Evolutionary conservation across 1,140 invertebrate genomes (phyloP), one percentile per base, ranked within the genome.

Genomic region (Myzus persicae): DNA sequence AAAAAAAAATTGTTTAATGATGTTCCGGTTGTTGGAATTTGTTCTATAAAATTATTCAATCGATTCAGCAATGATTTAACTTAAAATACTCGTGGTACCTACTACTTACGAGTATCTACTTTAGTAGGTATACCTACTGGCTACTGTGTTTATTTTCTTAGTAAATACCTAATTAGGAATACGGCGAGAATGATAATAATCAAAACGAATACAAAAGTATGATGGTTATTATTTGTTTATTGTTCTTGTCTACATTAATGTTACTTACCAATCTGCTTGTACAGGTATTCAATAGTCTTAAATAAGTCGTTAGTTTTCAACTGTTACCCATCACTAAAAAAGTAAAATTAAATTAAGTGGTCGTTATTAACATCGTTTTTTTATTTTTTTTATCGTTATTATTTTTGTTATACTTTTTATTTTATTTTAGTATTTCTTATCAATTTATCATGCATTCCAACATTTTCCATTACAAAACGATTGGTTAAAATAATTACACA

Each of bases 31-130:
- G 84, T 85, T 42, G 26, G 38, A 85, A 85, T 85, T 85, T 42
- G 84, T 85, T 44, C 82, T 85, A 44, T 42, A 31, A 85, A 85
- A 85, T 85, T 85, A 85, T 40, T 85, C 84, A 31, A 85, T 85
- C 24, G 40, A n/a, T n/a, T n/a, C n/a, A n/a, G 84, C 84, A 42
- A 85, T 40, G 40, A 85, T 85, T 44, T 31, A 40, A 44, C 40
- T 85, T 24, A 40, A 85, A 85, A 44, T 85, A 85, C 26, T 44
- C 40, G 42, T 44, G 40, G 54, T 14, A 44, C 11, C 1, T 42
- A 36, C n/a, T 48, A 46, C n/a, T n/a, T n/a, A n/a, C n/a, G n/a
- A n/a, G 54, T 14, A 44, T 9, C 1, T 42, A 36, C n/a, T 48
- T 14, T 46, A 44, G 42, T 44, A n/a, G n/a, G n/a, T n/a, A n/a